Evolutionary conservation across 2,888 invertebrate species (phyloP).

Genomic region (Scaptomyza polygonia): DNA sequence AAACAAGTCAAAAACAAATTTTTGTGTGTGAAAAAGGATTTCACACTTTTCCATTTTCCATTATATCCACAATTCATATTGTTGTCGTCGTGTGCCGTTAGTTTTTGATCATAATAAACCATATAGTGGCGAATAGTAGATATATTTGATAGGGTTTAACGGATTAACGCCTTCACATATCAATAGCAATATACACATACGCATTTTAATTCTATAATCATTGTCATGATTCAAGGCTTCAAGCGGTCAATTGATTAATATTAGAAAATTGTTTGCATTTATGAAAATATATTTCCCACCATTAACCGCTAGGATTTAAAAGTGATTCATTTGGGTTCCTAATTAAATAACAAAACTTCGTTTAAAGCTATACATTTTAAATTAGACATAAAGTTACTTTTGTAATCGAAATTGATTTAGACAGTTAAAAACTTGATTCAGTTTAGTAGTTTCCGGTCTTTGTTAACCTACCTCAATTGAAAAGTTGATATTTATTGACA

Average conservation of each 20-base stretch:
- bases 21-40: slow-evolving; percentile 74
- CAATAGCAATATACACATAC: not conserved
- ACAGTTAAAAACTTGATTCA: not conserved
- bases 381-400: too few relatives aligned
- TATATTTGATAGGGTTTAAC: slow-evolving; percentile 70
- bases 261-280: slow-evolving; percentile 17
- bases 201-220: slow-evolving; percentile 36
- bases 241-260: slow-evolving; percentile 32
- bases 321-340: not conserved
- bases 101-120: slow-evolving; percentile 36
- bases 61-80: slow-evolving; percentile 27
- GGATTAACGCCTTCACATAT: slow-evolving; percentile 68
- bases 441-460: not conserved
- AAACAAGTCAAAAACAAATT: slow-evolving; percentile 57
- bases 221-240: slow-evolving; percentile 32
- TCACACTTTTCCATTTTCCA: slow-evolving; percentile 60
- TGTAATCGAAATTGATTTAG: not conserved
- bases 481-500: not conserved
- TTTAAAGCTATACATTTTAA: not conserved
- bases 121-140: slow-evolving; percentile 67
- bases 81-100: slow-evolving; percentile 57
- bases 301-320: slow-evolving; percentile 15
- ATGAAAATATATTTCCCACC: slow-evolving; percentile 25
- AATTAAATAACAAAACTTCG: not conserved
- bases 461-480: not conserved